Evolutionary conservation across 2,797 vertebrate genomes (phyloP), one percentile per base, ranked within the genome.

Genomic region (Trichosurus vulpecula): DNA sequence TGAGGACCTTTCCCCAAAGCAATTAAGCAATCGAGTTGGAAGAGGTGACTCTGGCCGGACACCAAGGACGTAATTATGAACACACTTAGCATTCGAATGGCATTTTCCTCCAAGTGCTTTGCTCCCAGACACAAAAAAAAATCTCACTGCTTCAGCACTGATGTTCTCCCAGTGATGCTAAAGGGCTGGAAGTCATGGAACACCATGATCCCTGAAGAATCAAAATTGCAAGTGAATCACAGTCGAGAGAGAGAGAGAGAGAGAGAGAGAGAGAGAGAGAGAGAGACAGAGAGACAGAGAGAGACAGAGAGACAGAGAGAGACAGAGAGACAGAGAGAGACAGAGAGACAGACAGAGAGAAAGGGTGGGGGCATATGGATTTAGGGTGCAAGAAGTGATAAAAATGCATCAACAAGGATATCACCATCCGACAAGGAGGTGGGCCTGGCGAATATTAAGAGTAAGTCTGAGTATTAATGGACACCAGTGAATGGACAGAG

Each of bases 61-160:
- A 96, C 97, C 98, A 97, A 97, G 95, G 97, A 90, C 35, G 5
- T 95, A 97, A 96, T 97, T 97, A 97, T 91, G 2, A 10, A 92
- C 95, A 91, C 31, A 95, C 95, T 97, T 91, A 95, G 95, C 96
- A 91, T 96, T 92, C 94, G 91, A 90, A 12, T 14, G 95, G 94
- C 97, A 92, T 54, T 87, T 93, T 96, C 97, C 94, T 96, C 90
- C 1, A 87, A 96, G 96, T 93, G 94, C 66, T 61, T 57, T 61
- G 96, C 97, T 95, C 74, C 30, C n/a, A 25, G n/a, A 81, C 66
- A 47, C 66, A n/a, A n/a, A 22, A 81, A n/a, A n/a, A 25, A 90
- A 29, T 29, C 66, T n/a, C n/a, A 47, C 10, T 8, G 12, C n/a
- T 81, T 25, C 74, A 10, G 22, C n/a, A 81, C 19, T 81, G 22